Conservation (phyloP, 2,888 invertebrate genomes). For the Aporophyla lueneburgensis region DNA sequence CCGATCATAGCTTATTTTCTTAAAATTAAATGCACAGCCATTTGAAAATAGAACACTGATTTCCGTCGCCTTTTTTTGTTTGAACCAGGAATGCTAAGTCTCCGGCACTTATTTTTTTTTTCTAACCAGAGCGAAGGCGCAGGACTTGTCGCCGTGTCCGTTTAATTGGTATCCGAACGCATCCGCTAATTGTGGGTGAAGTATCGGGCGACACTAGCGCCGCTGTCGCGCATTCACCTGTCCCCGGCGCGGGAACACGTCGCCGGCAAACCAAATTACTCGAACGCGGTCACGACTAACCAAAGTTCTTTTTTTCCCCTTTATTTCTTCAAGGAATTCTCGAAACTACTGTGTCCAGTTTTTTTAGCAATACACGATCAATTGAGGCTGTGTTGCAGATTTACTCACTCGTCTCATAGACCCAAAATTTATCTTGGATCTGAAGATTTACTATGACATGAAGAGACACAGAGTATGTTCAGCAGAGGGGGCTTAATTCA, state of each 20-base stretch:
- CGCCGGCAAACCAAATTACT: slow-evolving; percentile 76
- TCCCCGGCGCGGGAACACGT: slow-evolving; percentile 70
- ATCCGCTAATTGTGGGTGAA: slow-evolving; percentile 82
- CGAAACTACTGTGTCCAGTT: slow-evolving; percentile 40
- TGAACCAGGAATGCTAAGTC: slow-evolving; percentile 47
- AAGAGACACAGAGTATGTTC: not conserved
- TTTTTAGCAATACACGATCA: slow-evolving; percentile 44
- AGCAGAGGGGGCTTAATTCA: too few species aligned
- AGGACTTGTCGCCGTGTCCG: slow-evolving; percentile 67
- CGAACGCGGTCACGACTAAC: slow-evolving; percentile 71
- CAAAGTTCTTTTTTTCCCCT: slow-evolving; percentile 55
- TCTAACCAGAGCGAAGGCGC: slow-evolving; percentile 51
- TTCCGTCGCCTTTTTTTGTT: slow-evolving; percentile 31
- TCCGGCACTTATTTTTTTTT: slow-evolving; percentile 45
- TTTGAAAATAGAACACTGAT: slow-evolving; percentile 34
- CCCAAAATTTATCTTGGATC: not conserved
- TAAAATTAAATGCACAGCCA: not conserved
- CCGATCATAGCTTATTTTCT: not conserved
- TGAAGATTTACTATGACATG: not conserved
- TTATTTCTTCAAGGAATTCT: slow-evolving; percentile 56
- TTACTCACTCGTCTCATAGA: not conserved
- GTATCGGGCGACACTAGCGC: slow-evolving; percentile 73
- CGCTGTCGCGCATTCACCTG: slow-evolving; percentile 79
- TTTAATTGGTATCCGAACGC: slow-evolving; percentile 83
- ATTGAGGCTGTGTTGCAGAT: slow-evolving; percentile 10